These are phyloP conservation scores for Ibidorhyncha struthersii DNA, from an alignment of 2,113 vertebrate genomes.

Conservation along the genomic window DNA sequence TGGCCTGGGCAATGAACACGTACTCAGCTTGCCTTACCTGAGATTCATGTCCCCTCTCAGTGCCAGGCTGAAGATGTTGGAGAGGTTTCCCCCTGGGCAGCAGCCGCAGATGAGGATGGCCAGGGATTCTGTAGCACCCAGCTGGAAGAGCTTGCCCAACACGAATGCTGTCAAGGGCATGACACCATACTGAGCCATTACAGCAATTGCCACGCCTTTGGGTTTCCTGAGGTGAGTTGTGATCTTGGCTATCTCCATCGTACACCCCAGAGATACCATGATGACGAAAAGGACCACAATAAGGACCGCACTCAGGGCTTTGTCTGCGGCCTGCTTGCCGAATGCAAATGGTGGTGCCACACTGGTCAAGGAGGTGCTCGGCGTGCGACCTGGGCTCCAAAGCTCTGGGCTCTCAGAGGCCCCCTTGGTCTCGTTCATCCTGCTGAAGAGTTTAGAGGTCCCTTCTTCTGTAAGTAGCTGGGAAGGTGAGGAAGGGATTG, in stretches of 20 bases:
- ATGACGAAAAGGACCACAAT: constrained; percentile 71
- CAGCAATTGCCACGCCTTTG: constrained; percentile 77
- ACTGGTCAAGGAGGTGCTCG: constrained; percentile 37
- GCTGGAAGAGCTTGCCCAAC: constrained; percentile 75
- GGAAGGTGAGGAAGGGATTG: neutral
- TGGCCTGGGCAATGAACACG: neutral
- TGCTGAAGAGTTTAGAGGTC: neutral
- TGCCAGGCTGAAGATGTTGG: constrained; percentile 82
- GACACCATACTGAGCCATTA: constrained; percentile 83
- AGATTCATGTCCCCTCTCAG: constrained; percentile 88
- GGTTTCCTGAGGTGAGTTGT: constrained; percentile 78
- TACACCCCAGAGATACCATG: constrained; percentile 84
- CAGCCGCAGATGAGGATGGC: constrained; percentile 86
- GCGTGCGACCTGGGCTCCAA: neutral
- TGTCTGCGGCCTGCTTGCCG: constrained; percentile 44
- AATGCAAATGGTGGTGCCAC: constrained; percentile 28
- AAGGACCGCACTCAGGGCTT: constrained; percentile 57
- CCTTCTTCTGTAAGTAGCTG: neutral
- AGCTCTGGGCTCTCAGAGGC: neutral
- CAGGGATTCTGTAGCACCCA: constrained; percentile 75
- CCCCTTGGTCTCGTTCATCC: neutral
- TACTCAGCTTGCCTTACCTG: constrained; percentile 70
- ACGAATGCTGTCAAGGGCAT: constrained; percentile 85
- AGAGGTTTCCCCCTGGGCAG: constrained; percentile 84
- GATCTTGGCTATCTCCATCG: constrained; percentile 85